These are phyloP conservation scores for Girardinichthys multiradiatus DNA, from an alignment of 2,113 vertebrate genomes.

Conservation along the genomic window DNA sequence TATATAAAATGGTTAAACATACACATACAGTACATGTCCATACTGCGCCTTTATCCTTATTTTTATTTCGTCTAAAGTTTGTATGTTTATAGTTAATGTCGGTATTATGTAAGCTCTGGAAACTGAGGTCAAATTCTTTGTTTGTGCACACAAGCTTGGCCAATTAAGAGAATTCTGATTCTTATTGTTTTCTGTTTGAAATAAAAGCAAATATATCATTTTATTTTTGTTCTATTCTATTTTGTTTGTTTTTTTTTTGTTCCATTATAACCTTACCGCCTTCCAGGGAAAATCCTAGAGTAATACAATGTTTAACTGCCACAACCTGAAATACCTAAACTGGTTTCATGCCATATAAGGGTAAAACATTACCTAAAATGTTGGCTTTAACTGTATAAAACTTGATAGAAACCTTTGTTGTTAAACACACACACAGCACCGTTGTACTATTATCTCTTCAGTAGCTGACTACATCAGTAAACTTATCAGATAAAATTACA, in stretches of 20 bases:
- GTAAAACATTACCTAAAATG: not conserved
- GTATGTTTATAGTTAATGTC: too few relatives aligned
- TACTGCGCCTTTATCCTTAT: too few relatives aligned
- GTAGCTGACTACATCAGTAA: constrained; percentile 9
- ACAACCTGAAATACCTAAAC: not conserved
- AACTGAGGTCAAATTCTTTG: too few relatives aligned
- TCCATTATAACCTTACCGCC: not conserved
- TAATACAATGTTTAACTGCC: not conserved
- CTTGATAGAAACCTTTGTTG: not conserved
- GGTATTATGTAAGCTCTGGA: too few relatives aligned
- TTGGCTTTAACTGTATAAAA: not conserved
- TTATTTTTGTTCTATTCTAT: too few relatives aligned
- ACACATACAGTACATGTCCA: too few relatives aligned
- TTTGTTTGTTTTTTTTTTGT: too few relatives aligned
- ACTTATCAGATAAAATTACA: constrained; percentile 17
- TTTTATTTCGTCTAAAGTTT: too few relatives aligned
- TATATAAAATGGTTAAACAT: too few relatives aligned
- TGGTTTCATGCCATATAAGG: not conserved
- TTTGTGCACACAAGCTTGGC: too few relatives aligned
- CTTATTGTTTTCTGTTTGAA: too few relatives aligned
- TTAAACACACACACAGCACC: constrained; percentile 19
- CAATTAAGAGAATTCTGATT: too few relatives aligned
- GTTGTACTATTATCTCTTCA: not conserved
- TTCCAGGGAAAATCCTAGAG: not conserved
- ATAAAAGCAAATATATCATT: not conserved